Base-by-base conservation (phyloP, 2,888 invertebrate species). In the Allophyes oxyacanthae region DNA sequence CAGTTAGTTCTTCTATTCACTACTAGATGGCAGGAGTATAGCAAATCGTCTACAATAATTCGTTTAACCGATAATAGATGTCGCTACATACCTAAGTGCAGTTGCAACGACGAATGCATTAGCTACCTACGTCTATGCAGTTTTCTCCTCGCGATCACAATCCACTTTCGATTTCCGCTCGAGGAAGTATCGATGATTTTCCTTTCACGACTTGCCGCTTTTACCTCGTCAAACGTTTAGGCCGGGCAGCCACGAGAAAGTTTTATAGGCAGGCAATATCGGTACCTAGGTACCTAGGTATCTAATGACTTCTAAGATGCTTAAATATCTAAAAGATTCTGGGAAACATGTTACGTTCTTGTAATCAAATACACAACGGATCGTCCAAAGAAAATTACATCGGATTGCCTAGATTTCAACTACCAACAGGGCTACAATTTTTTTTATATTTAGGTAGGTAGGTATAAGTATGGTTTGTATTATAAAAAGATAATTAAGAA, bases 161-260 rank as follows among this genome's bases (percentile, higher is more conserved):
- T 87, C 85, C 84, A 92, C 93, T 93, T 93, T 93, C 92, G 84
- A 89, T 93, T 93, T 93, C 91, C 91, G 87, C 88, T 91, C 77
- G 87, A 92, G 92, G 93, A 93, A 93, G 91, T 92, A 82, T 72
- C 69, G 72, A 73, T 77, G 81, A 87, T 91, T 92, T 93, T 93
- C 91, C 91, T 91, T 90, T 91, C 85, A 83, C 84, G 77, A 84
- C 82, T 82, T 80, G 80, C 86, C 78, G 90, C 90, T 93, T 91
- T 92, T 93, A 91, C 91, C 77, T 78, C 77, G 79, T 65, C 77
- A 73, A 75, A 64, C 72, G 75, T 59, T 75, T 70, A 65, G 60
- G 53, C 60, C 58, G 41, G 41, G 6, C 63, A 42, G 60, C 64
- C 25, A 33, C 63, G 83, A 80, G 88, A 88, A 88, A 88, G 88